Evolutionary conservation across 2,797 vertebrate genomes (phyloP).

Genomic region (Rousettus madagascariensis): DNA sequence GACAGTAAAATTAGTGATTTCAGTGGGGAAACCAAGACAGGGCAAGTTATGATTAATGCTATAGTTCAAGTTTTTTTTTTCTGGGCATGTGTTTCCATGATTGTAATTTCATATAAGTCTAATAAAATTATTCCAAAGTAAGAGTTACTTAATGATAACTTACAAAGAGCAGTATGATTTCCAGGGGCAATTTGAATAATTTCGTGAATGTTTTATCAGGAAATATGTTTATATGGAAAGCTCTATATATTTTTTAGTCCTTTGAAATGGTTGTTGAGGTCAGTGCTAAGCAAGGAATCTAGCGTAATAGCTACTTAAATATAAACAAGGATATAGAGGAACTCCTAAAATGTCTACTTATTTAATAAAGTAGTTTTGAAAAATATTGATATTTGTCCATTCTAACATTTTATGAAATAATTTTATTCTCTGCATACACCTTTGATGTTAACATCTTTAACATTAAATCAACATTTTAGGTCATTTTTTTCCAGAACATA

Average conservation of each 20-base stretch:
- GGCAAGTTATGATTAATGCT: not conserved
- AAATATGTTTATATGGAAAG: not conserved
- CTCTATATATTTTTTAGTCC: not conserved
- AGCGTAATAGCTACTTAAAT: not conserved
- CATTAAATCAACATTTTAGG: not conserved
- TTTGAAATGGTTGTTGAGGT: not conserved
- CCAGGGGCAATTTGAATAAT: not conserved
- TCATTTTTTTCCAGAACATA: not conserved
- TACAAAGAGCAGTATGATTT: not conserved
- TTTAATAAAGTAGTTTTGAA: not conserved
- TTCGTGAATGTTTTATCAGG: not conserved
- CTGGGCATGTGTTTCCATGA: not conserved
- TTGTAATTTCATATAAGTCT: not conserved
- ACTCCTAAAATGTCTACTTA: not conserved
- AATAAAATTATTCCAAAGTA: constrained; percentile 2
- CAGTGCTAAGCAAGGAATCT: not conserved
- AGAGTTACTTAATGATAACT: not conserved
- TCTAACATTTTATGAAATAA: constrained; percentile 1
- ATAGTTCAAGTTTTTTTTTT: not conserved
- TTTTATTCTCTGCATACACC: not conserved
- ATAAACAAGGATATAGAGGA: not conserved
- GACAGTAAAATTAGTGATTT: not conserved
- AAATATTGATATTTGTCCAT: not conserved
- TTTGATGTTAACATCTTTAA: not conserved
- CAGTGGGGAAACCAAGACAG: not conserved